Percentiles rank a stretch among this genome's conserved stretches.
Evolutionary conservation across 2,113 vertebrate species (phyloP).

Genomic region (Pampusana beccarii): DNA sequence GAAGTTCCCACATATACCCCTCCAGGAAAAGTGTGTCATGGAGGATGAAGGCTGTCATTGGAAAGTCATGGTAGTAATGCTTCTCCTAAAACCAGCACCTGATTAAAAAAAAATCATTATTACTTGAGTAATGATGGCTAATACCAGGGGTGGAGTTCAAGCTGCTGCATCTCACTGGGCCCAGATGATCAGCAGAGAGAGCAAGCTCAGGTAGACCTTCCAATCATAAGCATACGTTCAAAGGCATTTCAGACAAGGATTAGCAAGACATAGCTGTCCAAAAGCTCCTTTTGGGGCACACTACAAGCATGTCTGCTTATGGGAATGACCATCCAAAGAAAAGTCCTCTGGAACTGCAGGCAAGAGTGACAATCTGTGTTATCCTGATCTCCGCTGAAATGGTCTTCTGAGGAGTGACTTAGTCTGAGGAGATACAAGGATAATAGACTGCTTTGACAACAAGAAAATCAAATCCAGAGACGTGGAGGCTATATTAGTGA

Average conservation of each 20-base stretch:
- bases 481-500: accelerated
- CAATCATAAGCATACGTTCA: accelerated
- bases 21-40: neutral
- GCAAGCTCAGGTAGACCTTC: neutral
- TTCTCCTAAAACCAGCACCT: neutral
- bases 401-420: neutral
- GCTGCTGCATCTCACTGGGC: neutral
- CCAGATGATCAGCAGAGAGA: neutral
- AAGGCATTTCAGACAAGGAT: neutral
- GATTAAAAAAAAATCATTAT: neutral
- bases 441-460: neutral
- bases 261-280: neutral
- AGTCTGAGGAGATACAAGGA: neutral
- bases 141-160: neutral
- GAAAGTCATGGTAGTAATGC: neutral
- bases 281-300: neutral
- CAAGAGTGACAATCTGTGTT: neutral
- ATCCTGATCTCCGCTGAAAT: neutral
- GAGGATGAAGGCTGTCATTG: neutral
- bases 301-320: neutral
- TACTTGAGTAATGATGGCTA: neutral
- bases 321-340: neutral
- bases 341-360: neutral
- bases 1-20: neutral
- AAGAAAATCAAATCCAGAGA: neutral